A percentile compares a stretch with the other conserved stretches of the same genome.
Conservation (phyloP, 2,797 vertebrate species). For the Merluccius polli region DNA sequence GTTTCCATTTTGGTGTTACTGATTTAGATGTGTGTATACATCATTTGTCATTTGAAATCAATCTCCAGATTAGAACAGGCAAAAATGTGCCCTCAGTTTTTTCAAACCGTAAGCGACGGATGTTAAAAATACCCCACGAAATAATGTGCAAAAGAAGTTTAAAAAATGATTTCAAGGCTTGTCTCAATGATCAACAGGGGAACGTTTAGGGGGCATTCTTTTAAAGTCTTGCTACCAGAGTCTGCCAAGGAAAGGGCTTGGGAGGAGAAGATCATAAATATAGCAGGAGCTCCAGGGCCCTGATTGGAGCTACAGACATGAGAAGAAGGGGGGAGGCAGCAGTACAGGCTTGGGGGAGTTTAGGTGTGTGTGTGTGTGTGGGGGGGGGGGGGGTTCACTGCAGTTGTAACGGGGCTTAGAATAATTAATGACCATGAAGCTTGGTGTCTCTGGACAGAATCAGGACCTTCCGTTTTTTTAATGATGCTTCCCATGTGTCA, state of each 20-base stretch:
- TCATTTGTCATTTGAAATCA: constrained; percentile 33
- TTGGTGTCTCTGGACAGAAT: constrained; percentile 49
- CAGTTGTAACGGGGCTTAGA: constrained; percentile 20
- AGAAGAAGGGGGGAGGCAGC: constrained; percentile 14
- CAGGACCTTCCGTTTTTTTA: constrained; percentile 38
- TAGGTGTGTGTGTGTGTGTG: not conserved
- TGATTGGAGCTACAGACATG: constrained; percentile 67
- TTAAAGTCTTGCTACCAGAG: constrained; percentile 21
- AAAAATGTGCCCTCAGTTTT: not conserved
- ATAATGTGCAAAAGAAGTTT: not conserved
- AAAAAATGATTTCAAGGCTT: constrained; percentile 7
- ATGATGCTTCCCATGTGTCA: constrained; percentile 42
- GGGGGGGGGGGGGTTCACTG: not conserved
- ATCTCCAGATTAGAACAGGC: constrained; percentile 17
- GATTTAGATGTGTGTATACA: not conserved
- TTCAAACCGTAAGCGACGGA: not conserved
- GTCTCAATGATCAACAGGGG: constrained; percentile 27
- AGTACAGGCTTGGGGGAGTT: constrained; percentile 35
- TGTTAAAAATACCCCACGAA: constrained; percentile 18
- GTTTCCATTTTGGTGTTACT: not conserved
- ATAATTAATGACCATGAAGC: constrained; percentile 51
- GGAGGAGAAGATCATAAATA: constrained; percentile 40
- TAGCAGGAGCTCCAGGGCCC: constrained; percentile 22
- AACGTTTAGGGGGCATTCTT: constrained; percentile 15
- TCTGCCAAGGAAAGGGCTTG: constrained; percentile 19